Evolutionary conservation across 2,888 invertebrate genomes (phyloP).

Genomic region (Pristionchus entomophagus): DNA sequence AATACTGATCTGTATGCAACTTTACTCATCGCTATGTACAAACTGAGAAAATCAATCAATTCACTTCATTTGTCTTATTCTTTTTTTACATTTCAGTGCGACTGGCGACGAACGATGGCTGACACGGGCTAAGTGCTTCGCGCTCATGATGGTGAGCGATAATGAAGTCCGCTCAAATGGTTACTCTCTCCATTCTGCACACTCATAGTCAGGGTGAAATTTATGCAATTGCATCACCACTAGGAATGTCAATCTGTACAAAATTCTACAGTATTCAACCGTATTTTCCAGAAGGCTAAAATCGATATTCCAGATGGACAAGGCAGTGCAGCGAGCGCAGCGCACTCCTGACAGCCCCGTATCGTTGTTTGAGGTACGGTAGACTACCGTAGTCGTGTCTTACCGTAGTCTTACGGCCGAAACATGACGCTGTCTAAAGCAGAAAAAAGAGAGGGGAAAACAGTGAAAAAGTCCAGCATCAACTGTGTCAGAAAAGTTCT

Average conservation of each 20-base stretch:
- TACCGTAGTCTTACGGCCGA: too few relatives aligned
- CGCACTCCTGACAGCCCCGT: slow-evolving; percentile 88
- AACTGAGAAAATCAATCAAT: too few relatives aligned
- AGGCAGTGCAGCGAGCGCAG: slow-evolving; percentile 80
- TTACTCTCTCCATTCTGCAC: too few relatives aligned
- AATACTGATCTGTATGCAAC: too few relatives aligned
- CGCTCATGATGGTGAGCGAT: slow-evolving; percentile 82
- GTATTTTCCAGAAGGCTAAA: too few relatives aligned
- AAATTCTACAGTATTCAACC: neutral
- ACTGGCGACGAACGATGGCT: slow-evolving; percentile 78
- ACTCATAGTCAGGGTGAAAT: neutral
- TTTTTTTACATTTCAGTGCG: slow-evolving; percentile 80
- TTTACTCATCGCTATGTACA: too few relatives aligned
- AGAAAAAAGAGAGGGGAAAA: too few relatives aligned
- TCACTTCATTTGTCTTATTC: too few relatives aligned
- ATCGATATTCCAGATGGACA: slow-evolving; percentile 45
- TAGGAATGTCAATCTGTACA: neutral
- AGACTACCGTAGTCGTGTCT: slow-evolving; percentile 79
- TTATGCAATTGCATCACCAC: neutral
- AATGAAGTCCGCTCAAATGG: too few relatives aligned
- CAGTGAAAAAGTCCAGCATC: too few relatives aligned
- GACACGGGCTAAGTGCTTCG: slow-evolving; percentile 83
- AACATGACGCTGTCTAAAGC: too few relatives aligned
- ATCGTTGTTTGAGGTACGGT: slow-evolving; percentile 89
- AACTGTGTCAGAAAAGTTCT: too few relatives aligned